Conservation (phyloP, 2,113 vertebrate species). For the Girardinichthys multiradiatus region DNA sequence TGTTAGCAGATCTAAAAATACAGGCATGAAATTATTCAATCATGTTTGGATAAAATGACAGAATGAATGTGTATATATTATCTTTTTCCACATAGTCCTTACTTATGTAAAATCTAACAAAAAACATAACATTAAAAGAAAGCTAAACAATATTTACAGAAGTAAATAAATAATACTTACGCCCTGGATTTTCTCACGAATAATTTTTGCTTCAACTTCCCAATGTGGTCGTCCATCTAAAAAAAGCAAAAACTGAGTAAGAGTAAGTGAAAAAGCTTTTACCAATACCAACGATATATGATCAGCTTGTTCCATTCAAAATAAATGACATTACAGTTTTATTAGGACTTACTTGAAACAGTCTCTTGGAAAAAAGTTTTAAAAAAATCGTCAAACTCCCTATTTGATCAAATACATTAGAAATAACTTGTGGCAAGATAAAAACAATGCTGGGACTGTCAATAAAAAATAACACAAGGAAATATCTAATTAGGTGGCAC, state of each 20-base stretch:
- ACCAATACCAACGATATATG: background rate
- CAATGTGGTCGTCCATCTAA: constrained; percentile 97
- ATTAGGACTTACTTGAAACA: no score
- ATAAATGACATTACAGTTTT: no score
- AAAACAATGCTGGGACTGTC: no score
- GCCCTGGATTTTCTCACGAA: constrained; percentile 93
- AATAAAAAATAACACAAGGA: no score
- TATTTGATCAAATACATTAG: no score
- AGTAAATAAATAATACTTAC: constrained; percentile 79
- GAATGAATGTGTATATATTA: background rate
- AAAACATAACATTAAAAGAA: background rate
- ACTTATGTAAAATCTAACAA: background rate
- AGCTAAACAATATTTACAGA: background rate
- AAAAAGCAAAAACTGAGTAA: constrained; percentile 8
- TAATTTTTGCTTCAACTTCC: constrained; percentile 97
- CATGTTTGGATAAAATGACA: background rate
- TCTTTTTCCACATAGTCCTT: background rate
- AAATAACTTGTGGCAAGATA: no score
- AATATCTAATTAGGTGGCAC: no score
- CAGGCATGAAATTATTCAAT: background rate
- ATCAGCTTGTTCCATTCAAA: no score
- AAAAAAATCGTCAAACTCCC: no score
- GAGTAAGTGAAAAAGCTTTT: background rate
- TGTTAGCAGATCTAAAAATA: background rate
- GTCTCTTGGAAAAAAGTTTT: no score